phyloP scores from a whole-genome alignment of 2,888 invertebrate genomes.

The Odontocolon sp. region DNA sequence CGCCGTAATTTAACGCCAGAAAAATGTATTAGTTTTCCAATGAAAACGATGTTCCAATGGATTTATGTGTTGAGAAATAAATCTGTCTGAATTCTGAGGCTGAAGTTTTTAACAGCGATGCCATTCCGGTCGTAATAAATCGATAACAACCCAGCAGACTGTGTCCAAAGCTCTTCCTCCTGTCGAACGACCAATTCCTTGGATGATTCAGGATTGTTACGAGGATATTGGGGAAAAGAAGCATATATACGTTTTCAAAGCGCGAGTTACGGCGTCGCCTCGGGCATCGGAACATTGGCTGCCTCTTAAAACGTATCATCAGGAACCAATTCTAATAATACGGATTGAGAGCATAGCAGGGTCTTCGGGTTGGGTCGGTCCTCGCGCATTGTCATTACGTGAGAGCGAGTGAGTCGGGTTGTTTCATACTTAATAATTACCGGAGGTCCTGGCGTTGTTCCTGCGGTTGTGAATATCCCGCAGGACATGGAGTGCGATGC shows the following conservation, averaged over 20 bases:
- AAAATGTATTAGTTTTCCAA: slow-evolving; percentile 23
- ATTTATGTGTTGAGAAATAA: too few relatives aligned
- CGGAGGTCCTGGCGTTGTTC: slow-evolving; percentile 47
- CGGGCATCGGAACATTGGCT: slow-evolving; percentile 30
- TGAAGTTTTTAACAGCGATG: not conserved
- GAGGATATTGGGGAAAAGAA: not conserved
- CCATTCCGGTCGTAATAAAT: not conserved
- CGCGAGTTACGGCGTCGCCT: slow-evolving; percentile 33
- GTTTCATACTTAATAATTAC: slow-evolving; percentile 73
- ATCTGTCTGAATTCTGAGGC: too few relatives aligned
- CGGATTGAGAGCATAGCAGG: slow-evolving; percentile 56
- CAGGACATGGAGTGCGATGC: slow-evolving; percentile 8
- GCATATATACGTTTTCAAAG: too few relatives aligned
- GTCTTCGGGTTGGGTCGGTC: slow-evolving; percentile 40
- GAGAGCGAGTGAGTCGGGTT: slow-evolving; percentile 63
- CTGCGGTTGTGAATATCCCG: slow-evolving; percentile 10
- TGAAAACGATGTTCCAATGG: too few relatives aligned
- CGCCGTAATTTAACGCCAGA: not conserved
- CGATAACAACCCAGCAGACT: not conserved
- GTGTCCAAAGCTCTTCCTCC: not conserved
- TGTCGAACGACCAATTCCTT: slow-evolving; percentile 8
- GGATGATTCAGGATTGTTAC: slow-evolving; percentile 25
- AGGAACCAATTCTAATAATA: slow-evolving; percentile 68
- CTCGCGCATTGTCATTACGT: slow-evolving; percentile 72
- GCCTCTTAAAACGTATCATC: slow-evolving; percentile 67